Conservation (phyloP, 1,140 invertebrate species). For the Brachystomella parvula region DNA sequence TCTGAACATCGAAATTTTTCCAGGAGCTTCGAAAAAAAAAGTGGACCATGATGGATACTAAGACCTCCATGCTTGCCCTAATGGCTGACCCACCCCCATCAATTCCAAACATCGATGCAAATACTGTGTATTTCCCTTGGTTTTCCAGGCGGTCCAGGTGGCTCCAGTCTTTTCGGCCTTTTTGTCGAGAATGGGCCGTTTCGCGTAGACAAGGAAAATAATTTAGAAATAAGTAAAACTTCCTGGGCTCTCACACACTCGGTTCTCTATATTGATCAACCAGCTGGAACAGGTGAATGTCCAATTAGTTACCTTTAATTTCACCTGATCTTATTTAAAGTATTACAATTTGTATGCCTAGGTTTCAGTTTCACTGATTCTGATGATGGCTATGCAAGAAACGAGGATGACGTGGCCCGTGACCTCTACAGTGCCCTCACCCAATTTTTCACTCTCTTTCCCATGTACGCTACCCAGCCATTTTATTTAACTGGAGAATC, state of each 20-base stretch:
- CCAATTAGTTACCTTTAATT: conserved; percentile 20
- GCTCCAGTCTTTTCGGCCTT: conserved; percentile 48
- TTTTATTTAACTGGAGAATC: conserved; percentile 80
- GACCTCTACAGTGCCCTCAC: conserved; percentile 57
- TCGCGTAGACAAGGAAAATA: conserved; percentile 41
- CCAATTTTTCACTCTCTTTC: conserved; percentile 67
- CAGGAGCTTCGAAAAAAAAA: not conserved
- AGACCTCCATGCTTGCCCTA: not conserved
- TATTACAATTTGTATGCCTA: conserved; percentile 5
- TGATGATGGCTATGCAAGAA: conserved; percentile 53
- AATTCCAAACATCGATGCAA: conserved; percentile 42
- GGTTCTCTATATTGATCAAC: conserved; percentile 51
- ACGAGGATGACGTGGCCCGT: conserved; percentile 58
- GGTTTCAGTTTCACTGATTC: conserved; percentile 65
- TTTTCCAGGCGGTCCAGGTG: conserved; percentile 47
- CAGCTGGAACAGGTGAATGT: conserved; percentile 44
- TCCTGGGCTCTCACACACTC: conserved; percentile 47
- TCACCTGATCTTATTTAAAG: conserved; percentile 2
- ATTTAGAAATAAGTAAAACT: conserved; percentile 39
- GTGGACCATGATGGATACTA: not conserved
- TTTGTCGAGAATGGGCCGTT: conserved; percentile 51
- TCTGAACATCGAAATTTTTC: not conserved
- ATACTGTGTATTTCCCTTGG: conserved; percentile 45
- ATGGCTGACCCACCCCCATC: too few species aligned
- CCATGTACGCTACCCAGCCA: conserved; percentile 54